Evolutionary conservation across 2,888 invertebrate genomes (phyloP), one percentile per base, ranked within the genome.

Genomic region (Seira musarum): DNA sequence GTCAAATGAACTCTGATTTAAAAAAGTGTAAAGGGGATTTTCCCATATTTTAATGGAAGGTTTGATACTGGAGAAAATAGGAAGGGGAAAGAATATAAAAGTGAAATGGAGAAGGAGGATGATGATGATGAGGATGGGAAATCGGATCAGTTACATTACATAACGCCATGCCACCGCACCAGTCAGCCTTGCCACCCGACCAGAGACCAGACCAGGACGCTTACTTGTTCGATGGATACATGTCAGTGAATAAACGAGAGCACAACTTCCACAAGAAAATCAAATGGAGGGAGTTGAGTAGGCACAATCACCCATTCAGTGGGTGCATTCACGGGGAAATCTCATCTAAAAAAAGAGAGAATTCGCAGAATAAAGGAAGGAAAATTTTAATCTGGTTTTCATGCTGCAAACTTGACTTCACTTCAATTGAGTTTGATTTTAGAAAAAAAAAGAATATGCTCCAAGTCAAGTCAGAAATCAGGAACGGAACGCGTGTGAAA

Each of bases 1-100:
- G 80, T 80, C 80, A 80, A 80, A 80, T 80, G 80, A 80, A 74
- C 80, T 80, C 69, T 80, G 80, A 80, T 80, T 80, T 80, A 74
- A 80, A 73, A 69, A 79, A 57, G 49, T 17, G 24, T 46, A 60
- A 53, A 35, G 40, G 10, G 17, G 46, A 19, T 30, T 30, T 30
- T 30, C 30, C 30, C 30, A 30, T 30, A 30, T 30, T 30, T 30
- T 30, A 30, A 30, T 30, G 30, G 30, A 30, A 30, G 30, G 30
- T 30, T 30, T 30, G 30, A 30, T 30, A 30, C 30, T 46, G 35
- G 65, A 65, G 46, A 17, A 19, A 67, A 67, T n/a, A 46, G 40
- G 30, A 46, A 19, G 67, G 49, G 30, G 61, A 74, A 49, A 10
- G 19, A 24, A 40, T n/a, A 61, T 22, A 49, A 57, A 73, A 30